Percentiles rank a stretch among this genome's conserved stretches.
These are phyloP conservation scores for Mionectes olivaceus DNA, from an alignment of 2,797 vertebrate species.

Conservation along the genomic window DNA sequence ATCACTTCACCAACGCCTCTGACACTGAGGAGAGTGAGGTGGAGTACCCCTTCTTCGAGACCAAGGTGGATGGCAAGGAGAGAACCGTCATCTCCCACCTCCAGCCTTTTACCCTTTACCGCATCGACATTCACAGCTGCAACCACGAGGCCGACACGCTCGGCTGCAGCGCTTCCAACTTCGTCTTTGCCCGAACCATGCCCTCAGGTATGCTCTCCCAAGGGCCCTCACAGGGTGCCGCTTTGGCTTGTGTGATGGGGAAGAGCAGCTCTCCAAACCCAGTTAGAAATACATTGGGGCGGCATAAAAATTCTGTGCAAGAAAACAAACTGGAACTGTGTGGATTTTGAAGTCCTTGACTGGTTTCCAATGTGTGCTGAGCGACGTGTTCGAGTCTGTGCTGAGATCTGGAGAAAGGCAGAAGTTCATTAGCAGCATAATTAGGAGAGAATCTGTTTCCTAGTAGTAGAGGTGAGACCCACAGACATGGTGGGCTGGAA, in stretches of 20 bases:
- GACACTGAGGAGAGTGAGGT: slow-evolving; percentile 81
- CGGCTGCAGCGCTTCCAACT: slow-evolving; percentile 92
- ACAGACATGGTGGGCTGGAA: not conserved
- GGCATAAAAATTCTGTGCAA: not conserved
- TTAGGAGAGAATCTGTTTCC: not conserved
- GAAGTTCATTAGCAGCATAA: not conserved
- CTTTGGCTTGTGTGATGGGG: not conserved
- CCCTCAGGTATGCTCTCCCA: slow-evolving; percentile 85
- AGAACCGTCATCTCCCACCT: slow-evolving; percentile 88
- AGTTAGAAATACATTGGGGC: not conserved
- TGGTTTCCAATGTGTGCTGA: not conserved
- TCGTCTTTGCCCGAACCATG: slow-evolving; percentile 95
- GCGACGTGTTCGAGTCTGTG: not conserved
- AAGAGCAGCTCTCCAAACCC: not conserved
- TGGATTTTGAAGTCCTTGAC: not conserved
- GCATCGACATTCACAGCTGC: slow-evolving; percentile 96
- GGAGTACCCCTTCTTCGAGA: slow-evolving; percentile 89
- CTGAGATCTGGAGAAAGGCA: not conserved
- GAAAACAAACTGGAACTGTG: not conserved
- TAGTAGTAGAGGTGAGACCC: not conserved
- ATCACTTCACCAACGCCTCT: slow-evolving; percentile 82
- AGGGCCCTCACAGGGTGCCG: not conserved
- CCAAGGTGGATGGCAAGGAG: slow-evolving; percentile 86
- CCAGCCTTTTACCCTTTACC: slow-evolving; percentile 94
- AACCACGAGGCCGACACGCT: slow-evolving; percentile 89